Evolutionary conservation across 2,888 invertebrate species (phyloP).

Genomic region (Ophraella communa): DNA sequence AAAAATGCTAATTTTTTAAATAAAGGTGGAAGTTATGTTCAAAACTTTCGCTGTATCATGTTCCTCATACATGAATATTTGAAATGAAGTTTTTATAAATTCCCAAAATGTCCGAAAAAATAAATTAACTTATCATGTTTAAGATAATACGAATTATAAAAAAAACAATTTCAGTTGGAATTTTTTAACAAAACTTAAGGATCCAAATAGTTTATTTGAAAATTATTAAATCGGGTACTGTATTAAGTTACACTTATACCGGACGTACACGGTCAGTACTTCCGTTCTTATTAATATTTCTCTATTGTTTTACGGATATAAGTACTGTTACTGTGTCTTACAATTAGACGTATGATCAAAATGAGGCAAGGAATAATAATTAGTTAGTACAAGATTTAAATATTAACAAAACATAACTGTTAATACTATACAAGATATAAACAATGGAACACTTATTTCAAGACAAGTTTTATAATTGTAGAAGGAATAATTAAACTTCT

Average conservation of each 20-base stretch:
- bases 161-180: no score
- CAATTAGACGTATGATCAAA: constrained; percentile 23
- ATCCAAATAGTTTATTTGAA: neutral
- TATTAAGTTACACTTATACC: constrained; percentile 30
- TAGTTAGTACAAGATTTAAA: constrained; percentile 29
- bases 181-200: no score
- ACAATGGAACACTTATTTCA: neutral
- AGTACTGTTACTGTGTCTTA: constrained; percentile 34
- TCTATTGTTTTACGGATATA: constrained; percentile 23
- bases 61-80: no score
- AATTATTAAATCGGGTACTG: neutral
- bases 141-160: no score
- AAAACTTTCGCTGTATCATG: no score
- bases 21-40: no score
- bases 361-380: constrained; percentile 28
- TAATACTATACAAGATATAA: neutral
- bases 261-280: constrained; percentile 42
- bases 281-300: constrained; percentile 39
- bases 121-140: no score
- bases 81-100: no score
- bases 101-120: no score
- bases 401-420: constrained; percentile 24
- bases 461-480: no score
- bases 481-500: no score
- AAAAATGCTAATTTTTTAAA: no score